Evolutionary conservation across 2,888 invertebrate species (phyloP).

Genomic region (Diplolepis rosae): DNA sequence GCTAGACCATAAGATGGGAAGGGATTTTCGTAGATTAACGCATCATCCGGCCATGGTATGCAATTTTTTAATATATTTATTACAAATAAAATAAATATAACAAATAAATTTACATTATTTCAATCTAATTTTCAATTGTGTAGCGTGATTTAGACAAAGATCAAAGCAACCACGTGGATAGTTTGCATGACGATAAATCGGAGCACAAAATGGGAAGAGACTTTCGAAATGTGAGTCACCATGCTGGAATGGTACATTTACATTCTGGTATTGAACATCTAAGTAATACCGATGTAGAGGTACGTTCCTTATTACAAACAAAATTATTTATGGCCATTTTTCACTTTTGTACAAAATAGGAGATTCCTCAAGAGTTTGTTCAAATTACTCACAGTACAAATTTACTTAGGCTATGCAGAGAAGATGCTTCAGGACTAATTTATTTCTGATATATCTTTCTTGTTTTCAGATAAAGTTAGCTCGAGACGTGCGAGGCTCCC

Average conservation of each 20-base stretch:
- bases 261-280: constrained; percentile 68
- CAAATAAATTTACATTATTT: neutral
- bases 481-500: constrained; percentile 69
- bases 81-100: neutral
- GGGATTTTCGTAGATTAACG: constrained; percentile 65
- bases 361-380: neutral
- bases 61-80: constrained; percentile 58
- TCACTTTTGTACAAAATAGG: too few species aligned
- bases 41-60: constrained; percentile 67
- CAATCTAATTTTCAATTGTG: constrained; percentile 23
- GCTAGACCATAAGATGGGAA: constrained; percentile 64
- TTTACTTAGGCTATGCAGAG: neutral
- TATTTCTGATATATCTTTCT: constrained; percentile 8
- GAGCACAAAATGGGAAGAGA: constrained; percentile 67
- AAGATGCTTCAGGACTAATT: neutral
- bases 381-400: neutral
- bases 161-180: constrained; percentile 65
- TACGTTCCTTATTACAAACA: constrained; percentile 36
- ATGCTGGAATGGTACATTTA: constrained; percentile 66
- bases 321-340: neutral
- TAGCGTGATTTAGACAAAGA: constrained; percentile 63
- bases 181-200: constrained; percentile 64
- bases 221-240: constrained; percentile 64
- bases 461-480: constrained; percentile 65
- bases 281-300: constrained; percentile 67